Percentiles rank a stretch among this genome's conserved stretches.
These are phyloP conservation scores for Trichacis sp. DNA, from an alignment of 2,888 invertebrate genomes.

Conservation along the genomic window DNA sequence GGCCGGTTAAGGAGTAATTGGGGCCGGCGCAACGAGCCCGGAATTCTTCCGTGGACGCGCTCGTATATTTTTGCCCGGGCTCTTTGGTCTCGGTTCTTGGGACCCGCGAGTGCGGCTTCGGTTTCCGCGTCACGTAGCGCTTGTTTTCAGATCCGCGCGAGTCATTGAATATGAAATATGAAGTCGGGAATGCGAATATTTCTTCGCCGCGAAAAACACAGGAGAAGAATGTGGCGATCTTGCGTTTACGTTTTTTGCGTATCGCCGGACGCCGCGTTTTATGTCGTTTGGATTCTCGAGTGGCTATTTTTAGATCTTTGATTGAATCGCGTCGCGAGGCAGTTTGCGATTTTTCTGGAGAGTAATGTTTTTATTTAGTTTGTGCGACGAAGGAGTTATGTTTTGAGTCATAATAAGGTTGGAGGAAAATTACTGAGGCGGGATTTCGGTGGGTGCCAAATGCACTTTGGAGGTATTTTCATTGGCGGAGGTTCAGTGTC, in stretches of 20 bases:
- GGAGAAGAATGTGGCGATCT: conserved; percentile 29
- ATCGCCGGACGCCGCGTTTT: no score
- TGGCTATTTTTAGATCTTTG: neutral
- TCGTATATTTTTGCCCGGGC: conserved; percentile 35
- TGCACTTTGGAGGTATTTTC: neutral
- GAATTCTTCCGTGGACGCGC: conserved; percentile 39
- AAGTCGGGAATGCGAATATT: conserved; percentile 42
- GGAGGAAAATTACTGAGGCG: neutral
- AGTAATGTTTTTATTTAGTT: neutral
- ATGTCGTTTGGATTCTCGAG: no score
- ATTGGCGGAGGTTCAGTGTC: conserved; percentile 1
- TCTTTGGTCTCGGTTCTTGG: conserved; percentile 35
- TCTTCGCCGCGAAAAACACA: conserved; percentile 33
- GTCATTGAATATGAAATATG: conserved; percentile 52
- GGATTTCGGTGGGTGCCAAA: neutral
- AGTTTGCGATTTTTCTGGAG: no score
- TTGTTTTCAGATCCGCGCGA: conserved; percentile 51
- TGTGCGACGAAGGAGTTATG: neutral
- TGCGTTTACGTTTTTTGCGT: neutral
- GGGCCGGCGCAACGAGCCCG: conserved; percentile 36
- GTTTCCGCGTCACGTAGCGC: conserved; percentile 57
- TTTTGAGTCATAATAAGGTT: conserved; percentile 5
- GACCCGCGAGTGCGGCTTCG: conserved; percentile 45
- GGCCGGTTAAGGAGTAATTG: conserved; percentile 42
- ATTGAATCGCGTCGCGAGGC: neutral